Base-by-base conservation (phyloP, 2,113 vertebrate species). In the Phalacrocorax carbo region DNA sequence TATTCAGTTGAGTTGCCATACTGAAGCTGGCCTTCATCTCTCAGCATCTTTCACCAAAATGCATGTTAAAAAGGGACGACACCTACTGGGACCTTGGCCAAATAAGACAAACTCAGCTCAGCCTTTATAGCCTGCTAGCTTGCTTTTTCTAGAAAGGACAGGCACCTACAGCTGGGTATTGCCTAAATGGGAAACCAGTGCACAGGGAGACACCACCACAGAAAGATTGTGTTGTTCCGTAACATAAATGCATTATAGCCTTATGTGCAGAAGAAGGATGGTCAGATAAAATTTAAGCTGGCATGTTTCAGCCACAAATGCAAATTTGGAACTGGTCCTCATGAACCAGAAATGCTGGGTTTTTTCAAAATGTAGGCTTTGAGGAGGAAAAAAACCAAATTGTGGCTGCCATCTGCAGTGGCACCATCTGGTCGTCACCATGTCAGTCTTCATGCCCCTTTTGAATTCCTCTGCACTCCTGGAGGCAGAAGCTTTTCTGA, bases 41-140 rank as follows among this genome's bases (percentile, higher is more conserved):
- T 79, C 5, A 75, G 15, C 15, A 18, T 26, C 42, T 84, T 61
- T 57, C 71, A 88, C 49, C 44, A 80, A 89, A 57, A 3, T 52
- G 5, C 32, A 10, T 0, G 0, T 11, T 26, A 40, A 77, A 79
- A 61, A 4, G 6, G 27, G 3, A 30, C 81, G 51, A 34, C 18
- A 62, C 25, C 15, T 16, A 6, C 0, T 21, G 3, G 25, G 32
- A 78, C 5, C 1, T 1, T 10, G 4, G 6, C 34, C 57, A 55
- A 80, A 65, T 17, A 13, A 78, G 4, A 17, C 15, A 55, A 82
- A 36, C 7, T 68, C 2, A 2, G 5, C 10, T 64, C 14, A 48
- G 7, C 30, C 9, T 52, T 52, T 68, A 30, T 5, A 32, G 10
- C 8, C 22, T 61, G 0, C 4, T 44, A 13, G 16, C 16, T 68